Evolutionary conservation across 2,797 vertebrate genomes (phyloP), one percentile per base, ranked within the genome.

Genomic region (Lepilemur ruficaudatus): DNA sequence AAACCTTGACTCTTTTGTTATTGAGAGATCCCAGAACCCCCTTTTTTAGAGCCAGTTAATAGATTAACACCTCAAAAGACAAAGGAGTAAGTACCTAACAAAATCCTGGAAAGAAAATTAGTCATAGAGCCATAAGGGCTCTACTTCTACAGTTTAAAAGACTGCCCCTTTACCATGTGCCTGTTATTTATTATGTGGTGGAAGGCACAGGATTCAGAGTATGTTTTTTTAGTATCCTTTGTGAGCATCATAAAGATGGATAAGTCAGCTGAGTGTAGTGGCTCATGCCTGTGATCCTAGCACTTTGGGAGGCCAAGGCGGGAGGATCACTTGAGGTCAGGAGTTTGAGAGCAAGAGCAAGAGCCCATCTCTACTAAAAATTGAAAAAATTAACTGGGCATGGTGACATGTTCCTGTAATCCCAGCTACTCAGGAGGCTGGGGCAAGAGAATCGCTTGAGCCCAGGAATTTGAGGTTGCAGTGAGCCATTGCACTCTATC

Each of bases 91-190:
- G 52, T 95, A 57, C 72, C 28, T 90, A 89, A 89, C 18, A 87
- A 90, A 97, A 84, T 75, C 65, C 81, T 95, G 48, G 52, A 73
- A 91, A 90, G 52, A 90, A 92, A 87, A 79, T 89, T 82, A 83
- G 59, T 91, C 38, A 43, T 22, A 76, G 70, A 79, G 22, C 52
- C 57, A 61, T 32, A 92, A 79, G 72, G 41, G 15, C 72, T 94
- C 22, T 55, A 17, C 41, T 76, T 69, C n/a, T 76, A 41, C 14
- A n/a, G n/a, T 75, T 79, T 38, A n/a, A 28, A 48, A 89, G 32
- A 14, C 52, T 65, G 23, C 14, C 23, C 12, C 65, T 73, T 61
- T 73, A 23, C 65, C 10, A 2, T 25, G 7, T 38, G 14, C 35
- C 61, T 50, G 7, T 20, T 48, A n/a, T 63, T 95, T 11, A 48